A percentile compares a stretch with the other conserved stretches of the same genome.
Evolutionary conservation across 2,113 vertebrate genomes (phyloP).

Genomic region (Brachirus orientalis): DNA sequence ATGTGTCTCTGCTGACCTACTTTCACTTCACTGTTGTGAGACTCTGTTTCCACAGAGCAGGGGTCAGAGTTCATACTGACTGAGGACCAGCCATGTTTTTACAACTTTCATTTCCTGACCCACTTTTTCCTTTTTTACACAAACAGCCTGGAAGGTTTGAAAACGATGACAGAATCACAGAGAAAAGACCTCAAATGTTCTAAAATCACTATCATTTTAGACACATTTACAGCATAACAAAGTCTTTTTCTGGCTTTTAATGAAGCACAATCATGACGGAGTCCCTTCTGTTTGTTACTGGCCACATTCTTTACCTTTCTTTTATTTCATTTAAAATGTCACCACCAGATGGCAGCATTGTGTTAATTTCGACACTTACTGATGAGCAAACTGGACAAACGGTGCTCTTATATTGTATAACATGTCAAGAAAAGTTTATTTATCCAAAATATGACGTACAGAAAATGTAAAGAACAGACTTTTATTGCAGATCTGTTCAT

Average conservation of each 20-base stretch:
- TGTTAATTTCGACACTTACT: neutral
- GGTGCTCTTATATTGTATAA: neutral
- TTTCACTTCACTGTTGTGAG: neutral
- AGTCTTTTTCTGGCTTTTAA: too few relatives aligned
- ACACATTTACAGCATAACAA: too few relatives aligned
- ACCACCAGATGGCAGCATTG: neutral
- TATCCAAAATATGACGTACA: neutral
- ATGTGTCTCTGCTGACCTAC: neutral
- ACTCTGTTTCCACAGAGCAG: too few relatives aligned
- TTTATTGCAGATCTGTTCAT: too few relatives aligned
- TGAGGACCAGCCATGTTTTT: neutral
- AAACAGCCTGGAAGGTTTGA: neutral
- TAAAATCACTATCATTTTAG: neutral
- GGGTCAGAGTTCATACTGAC: fast-evolving
- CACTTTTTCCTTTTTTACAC: neutral
- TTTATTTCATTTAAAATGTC: neutral
- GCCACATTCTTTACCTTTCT: neutral
- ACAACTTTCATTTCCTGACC: slow-evolving; percentile 8
- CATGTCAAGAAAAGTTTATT: neutral
- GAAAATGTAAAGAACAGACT: too few relatives aligned
- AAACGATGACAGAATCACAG: too few relatives aligned
- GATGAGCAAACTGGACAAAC: too few relatives aligned
- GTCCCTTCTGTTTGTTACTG: neutral
- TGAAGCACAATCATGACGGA: too few relatives aligned
- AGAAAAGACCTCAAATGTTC: too few relatives aligned